Evolutionary conservation across 2,888 invertebrate species (phyloP), one percentile per base, ranked within the genome.

Genomic region (Torymus auratus): DNA sequence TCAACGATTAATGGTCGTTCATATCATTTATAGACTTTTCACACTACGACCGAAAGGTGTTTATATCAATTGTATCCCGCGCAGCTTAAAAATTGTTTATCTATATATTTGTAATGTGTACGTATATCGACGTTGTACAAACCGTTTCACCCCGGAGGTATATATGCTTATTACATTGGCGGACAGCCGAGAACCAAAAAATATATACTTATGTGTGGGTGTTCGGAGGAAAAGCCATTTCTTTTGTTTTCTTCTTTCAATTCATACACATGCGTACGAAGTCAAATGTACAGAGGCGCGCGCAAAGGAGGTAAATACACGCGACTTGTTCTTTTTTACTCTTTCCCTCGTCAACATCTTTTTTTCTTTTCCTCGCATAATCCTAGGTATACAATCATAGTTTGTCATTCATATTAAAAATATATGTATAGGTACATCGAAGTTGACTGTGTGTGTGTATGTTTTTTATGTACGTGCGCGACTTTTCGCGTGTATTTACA

Each of bases 361-460:
- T 85, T 85, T 28, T 28, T 67, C 70, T 12, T 76, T 85, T 28
- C 28, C 28, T 28, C 28, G 28, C 85, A 85, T 84, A 86, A 82
- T 86, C 64, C 69, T 74, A 78, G 67, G 61, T 78, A 55, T 72
- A 78, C 67, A 78, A 78, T 78, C 58, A 68, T 79, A 79, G 68
- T 78, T 71, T 69, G 73, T 62, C 62, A 62, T 79, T 61, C 77
- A 69, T 79, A 79, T 69, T 71, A 74, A 76, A 80, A 76, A 80
- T 80, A 80, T 80, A 28, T 28, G 28, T 28, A 80, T 80, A 80
- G 75, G 71, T 80, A 80, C 80, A 76, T 76, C 72, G 20, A 79
- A 76, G 20, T 75, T 76, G 67, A 62, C 74, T 75, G 55, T 70
- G 86, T 86, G 86, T 88, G 87, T 84, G 86, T 84, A 87, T 85